Conservation (phyloP, 2,888 invertebrate species). For the Morpho deidamia region DNA sequence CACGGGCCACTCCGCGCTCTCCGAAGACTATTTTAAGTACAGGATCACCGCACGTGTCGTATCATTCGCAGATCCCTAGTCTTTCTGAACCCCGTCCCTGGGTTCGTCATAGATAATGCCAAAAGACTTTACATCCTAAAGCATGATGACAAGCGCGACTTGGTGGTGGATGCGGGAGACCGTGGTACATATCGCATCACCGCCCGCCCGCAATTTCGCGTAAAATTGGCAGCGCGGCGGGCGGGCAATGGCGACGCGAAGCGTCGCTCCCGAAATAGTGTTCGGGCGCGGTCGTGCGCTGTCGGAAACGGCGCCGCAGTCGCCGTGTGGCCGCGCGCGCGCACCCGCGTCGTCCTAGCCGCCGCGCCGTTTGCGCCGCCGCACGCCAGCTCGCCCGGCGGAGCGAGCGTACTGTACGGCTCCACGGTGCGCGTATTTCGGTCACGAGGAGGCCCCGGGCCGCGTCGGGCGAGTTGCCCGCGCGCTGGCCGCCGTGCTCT, state of each 20-base stretch:
- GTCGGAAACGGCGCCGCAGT: conserved; percentile 72
- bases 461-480: conserved; percentile 71
- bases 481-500: conserved; percentile 77
- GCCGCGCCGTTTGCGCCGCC: conserved; percentile 54
- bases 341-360: conserved; percentile 70
- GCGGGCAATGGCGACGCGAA: conserved; percentile 71
- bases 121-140: conserved; percentile 40
- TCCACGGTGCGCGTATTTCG: conserved; percentile 71
- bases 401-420: conserved; percentile 49
- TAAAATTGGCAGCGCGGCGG: conserved; percentile 76
- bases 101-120: conserved; percentile 35
- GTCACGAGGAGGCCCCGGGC: conserved; percentile 71
- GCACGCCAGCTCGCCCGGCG: conserved; percentile 54
- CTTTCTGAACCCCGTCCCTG: conserved; percentile 23
- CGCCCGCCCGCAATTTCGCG: conserved; percentile 78
- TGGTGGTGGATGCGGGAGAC: conserved; percentile 55
- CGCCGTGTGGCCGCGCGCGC: conserved; percentile 76
- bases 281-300: conserved; percentile 72
- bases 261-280: conserved; percentile 77
- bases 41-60: conserved; percentile 47
- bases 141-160: conserved; percentile 37
- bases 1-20: conserved; percentile 59
- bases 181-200: conserved; percentile 74
- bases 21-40: conserved; percentile 61
- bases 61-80: conserved; percentile 27